A percentile compares a stretch with the other conserved stretches of the same genome.
Evolutionary conservation across 2,888 invertebrate species (phyloP).

Genomic region (Disparrhopalites patrizii): DNA sequence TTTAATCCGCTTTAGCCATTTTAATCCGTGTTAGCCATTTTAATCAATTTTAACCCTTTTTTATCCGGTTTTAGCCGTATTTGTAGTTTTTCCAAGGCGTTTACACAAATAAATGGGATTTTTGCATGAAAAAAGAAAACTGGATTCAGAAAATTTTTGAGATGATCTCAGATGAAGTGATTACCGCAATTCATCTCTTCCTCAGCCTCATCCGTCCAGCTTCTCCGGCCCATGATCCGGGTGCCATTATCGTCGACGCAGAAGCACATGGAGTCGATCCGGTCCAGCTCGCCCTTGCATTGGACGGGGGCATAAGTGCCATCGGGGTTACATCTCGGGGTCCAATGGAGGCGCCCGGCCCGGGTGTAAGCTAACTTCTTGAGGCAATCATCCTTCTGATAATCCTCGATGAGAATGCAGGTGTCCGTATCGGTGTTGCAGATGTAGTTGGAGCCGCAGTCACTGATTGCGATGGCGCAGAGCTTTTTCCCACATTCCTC

Average conservation of each 20-base stretch:
- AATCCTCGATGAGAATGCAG: conserved; percentile 3
- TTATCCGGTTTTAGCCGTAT: too few relatives aligned
- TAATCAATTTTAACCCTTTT: too few relatives aligned
- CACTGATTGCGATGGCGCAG: conserved; percentile 16
- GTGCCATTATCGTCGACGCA: conserved; percentile 36
- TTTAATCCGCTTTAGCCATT: too few relatives aligned
- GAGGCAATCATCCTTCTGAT: neutral
- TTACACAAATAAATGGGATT: neutral
- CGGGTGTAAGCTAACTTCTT: neutral
- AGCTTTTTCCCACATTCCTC: conserved; percentile 14
- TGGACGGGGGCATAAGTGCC: conserved; percentile 42
- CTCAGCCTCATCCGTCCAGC: conserved; percentile 24
- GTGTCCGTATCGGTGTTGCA: conserved; percentile 2
- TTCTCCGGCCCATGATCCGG: conserved; percentile 39
- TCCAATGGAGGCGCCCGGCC: conserved; percentile 32
- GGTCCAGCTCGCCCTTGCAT: conserved; percentile 38
- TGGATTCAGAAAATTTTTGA: neutral
- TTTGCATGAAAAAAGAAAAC: neutral
- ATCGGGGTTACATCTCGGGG: conserved; percentile 41
- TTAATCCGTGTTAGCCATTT: too few relatives aligned
- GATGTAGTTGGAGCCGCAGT: conserved; percentile 11
- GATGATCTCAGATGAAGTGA: neutral
- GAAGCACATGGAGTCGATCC: conserved; percentile 30
- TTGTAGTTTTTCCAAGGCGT: neutral
- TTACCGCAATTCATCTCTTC: conserved; percentile 46